Evolutionary conservation across 1,140 invertebrate species (phyloP), one percentile per base, ranked within the genome.

Genomic region (Atta cephalotes): DNA sequence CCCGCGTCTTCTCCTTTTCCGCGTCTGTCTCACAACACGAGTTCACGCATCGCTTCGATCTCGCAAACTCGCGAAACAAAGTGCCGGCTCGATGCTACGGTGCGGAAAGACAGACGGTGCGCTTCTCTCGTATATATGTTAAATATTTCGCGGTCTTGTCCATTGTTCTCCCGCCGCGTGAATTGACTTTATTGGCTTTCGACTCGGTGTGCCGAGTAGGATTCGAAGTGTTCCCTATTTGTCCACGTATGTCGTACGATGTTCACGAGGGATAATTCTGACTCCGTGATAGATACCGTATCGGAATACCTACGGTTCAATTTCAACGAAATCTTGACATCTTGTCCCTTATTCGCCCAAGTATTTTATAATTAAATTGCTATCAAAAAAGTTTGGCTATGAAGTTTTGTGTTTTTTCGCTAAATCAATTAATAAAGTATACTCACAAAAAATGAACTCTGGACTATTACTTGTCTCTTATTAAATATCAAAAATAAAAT

Each of bases 71-170:
- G 71, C 45, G 53, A 76, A 68, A 85, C 80, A 62, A 71, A 85
- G 78, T 76, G 70, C 56, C 70, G 60, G 85, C 35, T 39, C 45
- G 39, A 66, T 45, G 39, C 45, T 45, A 65, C 65, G 39, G 10
- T 7, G 14, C 65, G n/a, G 28, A 35, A 31, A 85, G 80, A 88
- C 87, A 72, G 81, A 60, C 80, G 14, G 80, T 16, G 25, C 51
- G 82, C 84, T 85, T 63, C 68, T 72, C 87, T 88, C 87, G 87
- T 88, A 88, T 88, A 88, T 88, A 88, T 88, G 82, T 81, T 88
- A 88, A 88, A 78, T 76, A 74, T 88, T 72, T 79, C 82, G 74
- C 74, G 72, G 18, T 65, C 74, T 85, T 88, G 87, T 86, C 74
- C 74, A 88, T 79, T 79, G 87, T 88, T 86, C 66, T 79, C 21